Conservation (phyloP, 2,797 vertebrate species). For the Tangara arthus region DNA sequence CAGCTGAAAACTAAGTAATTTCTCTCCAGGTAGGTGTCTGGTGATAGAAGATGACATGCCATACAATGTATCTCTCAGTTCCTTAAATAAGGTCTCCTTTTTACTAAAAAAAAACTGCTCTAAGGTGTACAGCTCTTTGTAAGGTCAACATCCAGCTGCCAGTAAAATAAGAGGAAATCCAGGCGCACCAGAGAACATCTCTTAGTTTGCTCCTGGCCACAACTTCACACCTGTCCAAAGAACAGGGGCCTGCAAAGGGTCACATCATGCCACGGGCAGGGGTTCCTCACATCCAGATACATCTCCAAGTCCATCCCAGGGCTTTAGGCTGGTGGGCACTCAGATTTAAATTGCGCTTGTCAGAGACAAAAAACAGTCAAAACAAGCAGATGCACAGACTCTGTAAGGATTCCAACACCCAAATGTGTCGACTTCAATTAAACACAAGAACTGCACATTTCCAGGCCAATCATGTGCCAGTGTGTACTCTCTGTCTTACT, state of each 20-base stretch:
- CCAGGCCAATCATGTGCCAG: not conserved
- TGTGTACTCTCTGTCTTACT: not conserved
- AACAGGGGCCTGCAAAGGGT: not conserved
- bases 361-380: conserved; percentile 9
- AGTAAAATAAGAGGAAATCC: not conserved
- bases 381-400: conserved; percentile 39
- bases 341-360: not conserved
- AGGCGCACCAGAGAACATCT: rapidly evolving
- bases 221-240: not conserved
- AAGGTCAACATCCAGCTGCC: not conserved
- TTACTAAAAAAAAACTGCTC: not conserved
- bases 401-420: conserved; percentile 37
- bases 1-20: not conserved
- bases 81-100: not conserved
- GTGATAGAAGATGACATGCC: not conserved
- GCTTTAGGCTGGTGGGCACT: not conserved
- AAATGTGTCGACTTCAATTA: conserved; percentile 25
- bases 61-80: not conserved
- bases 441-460: conserved; percentile 32
- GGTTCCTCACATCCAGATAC: not conserved
- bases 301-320: not conserved
- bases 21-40: not conserved
- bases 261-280: rapidly evolving
- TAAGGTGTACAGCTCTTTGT: not conserved
- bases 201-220: not conserved